These are phyloP conservation scores for Callipepla californica DNA, from an alignment of 2,113 vertebrate genomes.

Conservation along the genomic window DNA sequence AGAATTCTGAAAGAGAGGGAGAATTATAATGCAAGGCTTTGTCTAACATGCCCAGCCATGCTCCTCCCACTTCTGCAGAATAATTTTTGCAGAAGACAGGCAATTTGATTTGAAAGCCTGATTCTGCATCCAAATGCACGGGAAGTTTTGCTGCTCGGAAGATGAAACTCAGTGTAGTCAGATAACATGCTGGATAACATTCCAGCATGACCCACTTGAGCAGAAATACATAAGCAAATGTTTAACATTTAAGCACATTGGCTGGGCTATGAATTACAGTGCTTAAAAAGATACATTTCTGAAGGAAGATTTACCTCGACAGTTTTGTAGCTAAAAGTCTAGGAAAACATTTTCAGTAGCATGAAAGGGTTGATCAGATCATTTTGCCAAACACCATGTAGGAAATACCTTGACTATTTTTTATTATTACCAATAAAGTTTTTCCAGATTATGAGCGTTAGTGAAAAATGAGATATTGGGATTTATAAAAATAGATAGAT, in stretches of 20 bases:
- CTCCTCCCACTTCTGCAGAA: background rate
- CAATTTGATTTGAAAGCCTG: background rate
- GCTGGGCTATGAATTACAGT: rapidly evolving
- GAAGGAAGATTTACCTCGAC: background rate
- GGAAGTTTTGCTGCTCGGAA: background rate
- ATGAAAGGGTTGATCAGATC: background rate
- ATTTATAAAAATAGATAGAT: background rate
- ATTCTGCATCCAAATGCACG: background rate
- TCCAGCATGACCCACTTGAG: background rate
- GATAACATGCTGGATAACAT: background rate
- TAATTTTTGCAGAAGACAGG: background rate
- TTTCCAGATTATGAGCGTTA: background rate
- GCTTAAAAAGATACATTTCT: background rate
- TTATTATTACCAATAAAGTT: background rate
- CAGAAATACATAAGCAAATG: background rate
- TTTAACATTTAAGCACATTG: background rate
- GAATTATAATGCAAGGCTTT: background rate
- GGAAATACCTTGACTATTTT: background rate
- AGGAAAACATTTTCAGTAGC: background rate
- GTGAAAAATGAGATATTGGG: background rate
- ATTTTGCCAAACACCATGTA: background rate
- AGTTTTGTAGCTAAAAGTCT: background rate
- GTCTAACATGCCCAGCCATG: background rate
- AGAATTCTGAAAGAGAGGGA: background rate
- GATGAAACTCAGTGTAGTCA: background rate